Evolutionary conservation across 2,113 vertebrate species (phyloP), one percentile per base, ranked within the genome.

Genomic region (Strigops habroptila): DNA sequence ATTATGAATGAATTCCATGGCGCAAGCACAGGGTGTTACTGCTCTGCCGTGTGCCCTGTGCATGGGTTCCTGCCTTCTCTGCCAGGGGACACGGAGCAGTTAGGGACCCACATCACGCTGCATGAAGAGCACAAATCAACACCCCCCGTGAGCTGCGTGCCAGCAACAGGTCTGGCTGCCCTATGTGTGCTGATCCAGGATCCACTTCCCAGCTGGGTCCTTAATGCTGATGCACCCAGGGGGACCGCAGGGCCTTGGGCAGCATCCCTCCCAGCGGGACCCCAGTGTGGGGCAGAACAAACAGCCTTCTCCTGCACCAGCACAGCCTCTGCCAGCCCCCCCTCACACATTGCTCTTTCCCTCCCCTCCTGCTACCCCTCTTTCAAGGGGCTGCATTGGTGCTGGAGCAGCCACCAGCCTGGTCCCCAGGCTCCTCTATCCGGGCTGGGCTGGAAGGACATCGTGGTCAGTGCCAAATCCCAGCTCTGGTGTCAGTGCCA

Each of bases 231-330:
- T 1, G 3, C 30, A 60, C 7, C 35, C 17, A 3, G 9, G 13
- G 48, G 35, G 8, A 52, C 33, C 5, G 3, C 1, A 0, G 59
- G 51, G 28, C 18, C 41, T 25, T 63, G 35, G 57, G 35, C 23
- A 86, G 2, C 77, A 39, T 33, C 35, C 17, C 11, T n/a, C 12
- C 69, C 31, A 5, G 46, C 0, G 0, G 21, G 46, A 51, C 18
- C 14, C 18, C 52, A 24, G 17, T 0, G 5, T 37, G n/a, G 48
- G 16, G 37, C 48, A 59, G 46, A 73, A 64, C 53, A 14, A 76
- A 44, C 11, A 39, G 53, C 85, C n/a, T 39, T 41, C 27, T 18
- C 52, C 39, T 52, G 44, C 49, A 19, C 12, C 30, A 3, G 0
- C 41, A 35, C 18, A 23, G 65, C 65, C 70, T 65, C 44, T 14